Base-by-base conservation (phyloP, 2,888 invertebrate genomes). In the Drosophila testacea region DNA sequence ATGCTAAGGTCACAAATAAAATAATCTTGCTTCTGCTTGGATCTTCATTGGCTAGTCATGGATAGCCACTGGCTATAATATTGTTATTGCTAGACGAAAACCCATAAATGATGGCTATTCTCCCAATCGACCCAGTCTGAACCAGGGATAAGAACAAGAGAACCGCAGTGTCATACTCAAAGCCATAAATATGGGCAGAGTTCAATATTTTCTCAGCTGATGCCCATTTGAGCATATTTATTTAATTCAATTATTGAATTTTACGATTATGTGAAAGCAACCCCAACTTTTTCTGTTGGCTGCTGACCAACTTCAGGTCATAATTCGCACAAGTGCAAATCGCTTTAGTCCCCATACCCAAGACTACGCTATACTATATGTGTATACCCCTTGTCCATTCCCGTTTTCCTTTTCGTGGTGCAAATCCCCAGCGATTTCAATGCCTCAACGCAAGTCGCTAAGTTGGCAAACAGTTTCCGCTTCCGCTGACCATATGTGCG, bases 211-310 rank as follows among this genome's bases (percentile, higher is more conserved):
- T 85, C 73, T 76, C 90, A 89, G 88, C 88, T 89, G 88, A 79
- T 80, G 82, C 82, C 81, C 88, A 70, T 78, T 75, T 65, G 68
- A 51, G 52, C 74, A 78, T 90, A 91, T 90, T 90, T 91, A 91
- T 91, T 91, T 91, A 91, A 91, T 91, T 91, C 90, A 91, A 91
- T 91, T 91, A 91, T 90, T 82, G 88, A 84, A 86, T 90, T 91
- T 91, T 91, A 91, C 78, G 90, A 91, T 91, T 91, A 91, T 90
- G 81, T 16, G 41, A 9, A 13, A 48, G 41, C 59, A 56, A 63
- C 63, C 64, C 76, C 48, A 51, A 57, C 46, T 57, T 50, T 46
- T 2, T 6, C 32, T 32, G 32, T 22, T 22, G 57, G 66, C 71
- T 4, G 13, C 22, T 16, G 48, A 36, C 41, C 61, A 59, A 70